phyloP scores from a whole-genome alignment of 1,140 invertebrate genomes.

The Drosophila carrolli region DNA sequence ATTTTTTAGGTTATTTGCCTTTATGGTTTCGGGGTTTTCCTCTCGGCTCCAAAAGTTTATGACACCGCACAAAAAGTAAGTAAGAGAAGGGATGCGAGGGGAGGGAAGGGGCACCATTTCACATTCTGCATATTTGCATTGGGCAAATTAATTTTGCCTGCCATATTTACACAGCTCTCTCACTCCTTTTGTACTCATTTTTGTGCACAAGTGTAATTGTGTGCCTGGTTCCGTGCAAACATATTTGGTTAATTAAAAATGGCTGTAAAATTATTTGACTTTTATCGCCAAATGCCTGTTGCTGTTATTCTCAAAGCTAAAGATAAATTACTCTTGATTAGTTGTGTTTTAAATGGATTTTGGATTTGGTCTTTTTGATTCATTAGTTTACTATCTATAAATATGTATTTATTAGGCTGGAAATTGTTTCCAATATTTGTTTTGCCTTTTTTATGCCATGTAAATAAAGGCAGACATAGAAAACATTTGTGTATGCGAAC shows the following conservation, averaged over 20 bases:
- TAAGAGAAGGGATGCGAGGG: neutral
- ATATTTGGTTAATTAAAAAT: constrained; percentile 54
- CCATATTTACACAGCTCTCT: constrained; percentile 37
- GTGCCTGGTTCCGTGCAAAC: constrained; percentile 27
- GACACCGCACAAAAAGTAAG: constrained; percentile 24
- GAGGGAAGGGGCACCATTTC: neutral
- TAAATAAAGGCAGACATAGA: constrained; percentile 1
- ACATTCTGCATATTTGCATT: constrained; percentile 52
- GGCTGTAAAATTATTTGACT: constrained; percentile 36
- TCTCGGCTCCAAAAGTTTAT: constrained; percentile 23
- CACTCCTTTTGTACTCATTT: neutral
- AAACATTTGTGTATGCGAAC: neutral
- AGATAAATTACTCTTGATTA: constrained; percentile 3
- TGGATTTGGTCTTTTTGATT: neutral
- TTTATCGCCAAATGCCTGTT: constrained; percentile 34
- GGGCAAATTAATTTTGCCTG: constrained; percentile 48
- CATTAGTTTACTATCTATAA: neutral
- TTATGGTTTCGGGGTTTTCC: constrained; percentile 20
- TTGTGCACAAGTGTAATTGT: constrained; percentile 24
- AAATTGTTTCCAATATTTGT: neutral
- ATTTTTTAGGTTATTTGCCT: constrained; percentile 40
- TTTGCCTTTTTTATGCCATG: neutral
- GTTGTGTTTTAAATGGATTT: neutral
- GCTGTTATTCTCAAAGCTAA: neutral
- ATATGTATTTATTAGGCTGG: neutral